Conservation (phyloP, 2,797 vertebrate species). For the Clamator glandarius region DNA sequence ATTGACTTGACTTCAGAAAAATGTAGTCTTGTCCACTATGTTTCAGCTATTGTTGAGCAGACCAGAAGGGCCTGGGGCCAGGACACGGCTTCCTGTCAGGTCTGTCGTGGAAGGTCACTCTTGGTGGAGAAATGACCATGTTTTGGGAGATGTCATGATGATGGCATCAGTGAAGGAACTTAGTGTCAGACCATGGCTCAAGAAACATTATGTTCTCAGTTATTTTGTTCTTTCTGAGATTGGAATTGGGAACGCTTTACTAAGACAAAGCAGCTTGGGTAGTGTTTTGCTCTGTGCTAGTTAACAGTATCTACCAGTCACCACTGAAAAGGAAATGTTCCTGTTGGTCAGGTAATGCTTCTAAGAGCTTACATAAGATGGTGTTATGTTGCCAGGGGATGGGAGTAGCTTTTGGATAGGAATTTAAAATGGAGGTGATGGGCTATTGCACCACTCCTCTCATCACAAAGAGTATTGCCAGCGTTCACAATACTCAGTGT, state of each 20-base stretch:
- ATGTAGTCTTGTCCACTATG: not conserved
- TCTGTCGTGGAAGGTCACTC: not conserved
- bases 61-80: fast-evolving
- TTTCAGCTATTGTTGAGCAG: not conserved
- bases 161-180: not conserved
- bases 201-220: not conserved
- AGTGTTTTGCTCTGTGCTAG: not conserved
- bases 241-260: not conserved
- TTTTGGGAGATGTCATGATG: not conserved
- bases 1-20: not conserved
- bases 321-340: not conserved
- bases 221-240: not conserved
- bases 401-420: not conserved
- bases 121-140: not conserved
- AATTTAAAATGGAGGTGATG: not conserved
- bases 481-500: too few relatives aligned
- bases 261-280: not conserved
- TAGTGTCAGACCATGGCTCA: not conserved
- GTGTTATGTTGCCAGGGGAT: not conserved
- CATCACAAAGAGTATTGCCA: not conserved
- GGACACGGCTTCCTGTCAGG: not conserved
- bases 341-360: not conserved
- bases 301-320: not conserved
- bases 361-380: not conserved
- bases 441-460: not conserved